A percentile compares a stretch with the other conserved stretches of the same genome.
These are phyloP conservation scores for Halcyon badia DNA, from an alignment of 2,797 vertebrate species.

Conservation along the genomic window DNA sequence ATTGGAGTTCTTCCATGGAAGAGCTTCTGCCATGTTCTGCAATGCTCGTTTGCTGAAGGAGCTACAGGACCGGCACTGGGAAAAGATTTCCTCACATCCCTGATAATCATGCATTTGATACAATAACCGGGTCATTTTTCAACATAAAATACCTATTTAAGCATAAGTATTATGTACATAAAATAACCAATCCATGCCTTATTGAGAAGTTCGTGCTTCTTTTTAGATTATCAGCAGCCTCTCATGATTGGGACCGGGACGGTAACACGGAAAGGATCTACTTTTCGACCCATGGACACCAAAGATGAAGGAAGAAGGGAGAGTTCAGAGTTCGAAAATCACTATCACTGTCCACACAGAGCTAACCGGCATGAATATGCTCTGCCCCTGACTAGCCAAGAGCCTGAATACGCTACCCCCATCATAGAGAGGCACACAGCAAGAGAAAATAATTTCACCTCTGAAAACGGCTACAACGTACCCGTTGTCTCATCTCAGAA, in stretches of 20 bases:
- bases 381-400: slow-evolving; percentile 83
- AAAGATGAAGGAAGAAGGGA: slow-evolving; percentile 71
- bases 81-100: neutral
- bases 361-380: slow-evolving; percentile 85
- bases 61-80: accelerated
- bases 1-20: neutral
- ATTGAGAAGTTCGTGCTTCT: slow-evolving; percentile 10
- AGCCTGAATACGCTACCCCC: slow-evolving; percentile 90
- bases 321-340: slow-evolving; percentile 61
- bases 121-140: neutral
- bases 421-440: slow-evolving; percentile 84
- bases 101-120: accelerated
- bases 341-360: slow-evolving; percentile 84
- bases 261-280: slow-evolving; percentile 87
- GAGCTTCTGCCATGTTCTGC: neutral
- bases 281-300: slow-evolving; percentile 87
- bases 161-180: neutral
- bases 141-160: neutral
- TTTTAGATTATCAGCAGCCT: slow-evolving; percentile 87
- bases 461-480: slow-evolving; percentile 81
- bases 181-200: neutral
- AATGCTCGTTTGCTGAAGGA: accelerated
- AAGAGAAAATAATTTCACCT: slow-evolving; percentile 77
- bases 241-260: slow-evolving; percentile 88
- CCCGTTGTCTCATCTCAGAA: slow-evolving; percentile 78